These are phyloP conservation scores for Palloptera scutellata DNA, from an alignment of 2,888 invertebrate species.

Conservation along the genomic window DNA sequence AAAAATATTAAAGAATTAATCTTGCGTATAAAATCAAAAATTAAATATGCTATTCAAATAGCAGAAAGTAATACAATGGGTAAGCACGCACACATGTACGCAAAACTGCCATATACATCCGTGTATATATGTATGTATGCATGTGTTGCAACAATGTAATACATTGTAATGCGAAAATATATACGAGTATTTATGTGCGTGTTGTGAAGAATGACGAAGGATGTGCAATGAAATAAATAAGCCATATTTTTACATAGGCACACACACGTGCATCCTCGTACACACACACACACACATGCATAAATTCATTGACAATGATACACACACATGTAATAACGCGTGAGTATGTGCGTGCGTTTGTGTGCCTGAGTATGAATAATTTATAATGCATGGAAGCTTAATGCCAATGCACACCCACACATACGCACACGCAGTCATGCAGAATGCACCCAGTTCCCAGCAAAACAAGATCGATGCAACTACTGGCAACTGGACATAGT, in stretches of 20 bases:
- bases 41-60: slow-evolving; percentile 2
- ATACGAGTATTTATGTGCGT: too few relatives aligned
- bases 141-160: too few relatives aligned
- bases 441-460: neutral
- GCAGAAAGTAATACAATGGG: neutral
- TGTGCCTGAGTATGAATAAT: too few relatives aligned
- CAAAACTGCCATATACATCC: neutral
- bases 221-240: too few relatives aligned
- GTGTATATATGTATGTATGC: too few relatives aligned
- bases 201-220: too few relatives aligned
- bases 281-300: neutral
- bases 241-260: too few relatives aligned
- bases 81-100: neutral
- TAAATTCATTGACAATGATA: too few relatives aligned
- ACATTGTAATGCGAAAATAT: too few relatives aligned
- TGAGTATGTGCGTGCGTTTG: too few relatives aligned
- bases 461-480: neutral
- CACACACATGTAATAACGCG: too few relatives aligned
- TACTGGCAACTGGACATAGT: neutral
- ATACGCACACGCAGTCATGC: neutral
- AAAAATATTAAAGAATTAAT: slow-evolving; percentile 1
- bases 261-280: neutral
- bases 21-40: neutral
- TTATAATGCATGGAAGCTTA: too few relatives aligned
- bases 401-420: neutral